Evolutionary conservation across 1,140 invertebrate species (phyloP), one percentile per base, ranked within the genome.

Genomic region (Drosophila pandora): DNA sequence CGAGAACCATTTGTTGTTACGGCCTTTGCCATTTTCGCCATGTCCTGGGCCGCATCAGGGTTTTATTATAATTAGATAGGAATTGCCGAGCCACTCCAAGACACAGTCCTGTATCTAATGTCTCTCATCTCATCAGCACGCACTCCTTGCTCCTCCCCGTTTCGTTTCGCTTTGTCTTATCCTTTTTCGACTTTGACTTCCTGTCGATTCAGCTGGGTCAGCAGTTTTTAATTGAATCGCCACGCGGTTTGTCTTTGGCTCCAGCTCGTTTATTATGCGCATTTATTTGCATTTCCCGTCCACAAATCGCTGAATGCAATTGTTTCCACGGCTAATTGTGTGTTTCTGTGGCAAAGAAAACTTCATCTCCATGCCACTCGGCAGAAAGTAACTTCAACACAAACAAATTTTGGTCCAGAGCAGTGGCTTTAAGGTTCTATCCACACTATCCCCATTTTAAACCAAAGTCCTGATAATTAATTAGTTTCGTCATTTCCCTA

Each of bases 221-320:
- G 82, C 87, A 80, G 57, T 90, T 90, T 90, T 83, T 90, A 90
- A 90, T 90, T 90, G 87, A 90, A 90, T 90, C 80, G 65, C 34
- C 71, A 81, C 68, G 64, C 56, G 60, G 70, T 55, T 45, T 57
- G 68, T 59, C 68, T 61, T 57, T 59, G 22, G 52, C 12, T 8
- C 28, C 21, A n/a, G 55, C 37, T 87, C 73, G 62, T 71, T 82
- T 82, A 72, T 62, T 82, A 85, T 87, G 57, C 65, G 60, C 64
- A 75, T 85, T 77, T 63, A 87, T 85, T 85, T 87, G 74, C 83
- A 87, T 85, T 77, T 76, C 12, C 45, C 28, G 5, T n/a, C 70
- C 77, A 57, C 72, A 82, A 82, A 68, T 69, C 64, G 54, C 49
- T 25, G 53, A 43, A 59, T 82, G 58, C 65, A 82, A 78, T 76